Conservation (phyloP, 2,113 vertebrate species). For the Onychorhynchus coronatus region DNA sequence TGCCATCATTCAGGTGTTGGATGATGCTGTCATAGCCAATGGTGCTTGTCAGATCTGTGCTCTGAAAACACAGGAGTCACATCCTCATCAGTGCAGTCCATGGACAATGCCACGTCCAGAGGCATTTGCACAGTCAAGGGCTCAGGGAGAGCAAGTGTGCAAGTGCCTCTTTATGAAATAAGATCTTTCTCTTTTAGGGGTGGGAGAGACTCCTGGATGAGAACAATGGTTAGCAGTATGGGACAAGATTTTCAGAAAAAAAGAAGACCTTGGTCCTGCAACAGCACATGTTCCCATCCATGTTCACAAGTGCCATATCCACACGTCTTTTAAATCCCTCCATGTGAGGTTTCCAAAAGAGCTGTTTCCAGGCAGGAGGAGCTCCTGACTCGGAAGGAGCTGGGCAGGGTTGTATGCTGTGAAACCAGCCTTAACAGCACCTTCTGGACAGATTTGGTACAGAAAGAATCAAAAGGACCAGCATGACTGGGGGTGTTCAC, state of each 20-base stretch:
- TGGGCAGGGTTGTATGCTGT: background rate
- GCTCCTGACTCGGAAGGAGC: background rate
- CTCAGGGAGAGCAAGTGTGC: background rate
- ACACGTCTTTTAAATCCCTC: background rate
- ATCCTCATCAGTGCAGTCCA: background rate
- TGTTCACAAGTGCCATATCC: background rate
- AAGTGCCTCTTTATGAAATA: background rate
- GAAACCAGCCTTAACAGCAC: background rate
- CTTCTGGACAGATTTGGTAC: background rate
- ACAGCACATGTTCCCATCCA: background rate
- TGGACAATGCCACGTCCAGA: background rate
- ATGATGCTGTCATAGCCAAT: constrained; percentile 87
- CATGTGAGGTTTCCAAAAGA: background rate
- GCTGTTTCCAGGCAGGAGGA: background rate
- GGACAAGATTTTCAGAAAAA: background rate
- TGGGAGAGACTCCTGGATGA: background rate
- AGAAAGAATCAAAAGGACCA: background rate
- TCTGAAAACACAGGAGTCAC: constrained; percentile 70
- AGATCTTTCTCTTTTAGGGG: background rate
- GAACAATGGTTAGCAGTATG: background rate
- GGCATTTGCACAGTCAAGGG: background rate
- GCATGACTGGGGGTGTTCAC: background rate
- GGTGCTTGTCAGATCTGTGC: constrained; percentile 82
- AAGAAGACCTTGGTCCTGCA: background rate
- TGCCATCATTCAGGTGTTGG: constrained; percentile 89